These are phyloP conservation scores for Oceanodroma leucorhoa DNA, from an alignment of 2,797 vertebrate species.

Conservation along the genomic window DNA sequence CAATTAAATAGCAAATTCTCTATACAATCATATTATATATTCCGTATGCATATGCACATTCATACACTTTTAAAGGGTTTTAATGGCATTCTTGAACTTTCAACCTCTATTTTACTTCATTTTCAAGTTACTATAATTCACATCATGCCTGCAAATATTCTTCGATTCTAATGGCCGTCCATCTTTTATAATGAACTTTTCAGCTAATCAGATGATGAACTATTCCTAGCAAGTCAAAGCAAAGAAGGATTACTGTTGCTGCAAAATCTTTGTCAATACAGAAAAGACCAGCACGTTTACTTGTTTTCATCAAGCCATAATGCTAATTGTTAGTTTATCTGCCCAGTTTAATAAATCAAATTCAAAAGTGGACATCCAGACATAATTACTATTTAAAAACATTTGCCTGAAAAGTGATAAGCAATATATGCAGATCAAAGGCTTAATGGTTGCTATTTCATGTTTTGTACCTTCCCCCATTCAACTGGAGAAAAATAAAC, in stretches of 20 bases:
- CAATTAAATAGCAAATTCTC: not conserved
- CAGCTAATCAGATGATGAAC: constrained; percentile 1
- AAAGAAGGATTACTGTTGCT: not conserved
- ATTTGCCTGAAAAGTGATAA: not conserved
- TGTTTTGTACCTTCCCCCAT: not conserved
- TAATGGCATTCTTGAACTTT: constrained; percentile 55
- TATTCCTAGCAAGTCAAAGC: not conserved
- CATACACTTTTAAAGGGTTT: not conserved
- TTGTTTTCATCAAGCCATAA: not conserved
- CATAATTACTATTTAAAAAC: not conserved
- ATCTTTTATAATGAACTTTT: constrained; percentile 3
- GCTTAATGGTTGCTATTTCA: not conserved
- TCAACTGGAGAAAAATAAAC: constrained; percentile 14
- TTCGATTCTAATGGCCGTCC: not conserved
- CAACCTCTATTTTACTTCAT: constrained; percentile 28
- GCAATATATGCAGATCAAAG: not conserved
- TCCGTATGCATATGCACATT: not conserved
- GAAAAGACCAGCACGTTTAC: not conserved
- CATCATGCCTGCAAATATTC: constrained; percentile 22
- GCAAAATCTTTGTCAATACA: not conserved
- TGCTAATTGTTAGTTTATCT: not conserved
- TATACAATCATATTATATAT: not conserved
- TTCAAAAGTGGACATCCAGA: not conserved
- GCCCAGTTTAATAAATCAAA: constrained; percentile 4
- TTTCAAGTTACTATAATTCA: constrained; percentile 29